These are phyloP conservation scores for Stomatorhinus walkeri DNA, from an alignment of 2,797 vertebrate genomes.

Conservation along the genomic window DNA sequence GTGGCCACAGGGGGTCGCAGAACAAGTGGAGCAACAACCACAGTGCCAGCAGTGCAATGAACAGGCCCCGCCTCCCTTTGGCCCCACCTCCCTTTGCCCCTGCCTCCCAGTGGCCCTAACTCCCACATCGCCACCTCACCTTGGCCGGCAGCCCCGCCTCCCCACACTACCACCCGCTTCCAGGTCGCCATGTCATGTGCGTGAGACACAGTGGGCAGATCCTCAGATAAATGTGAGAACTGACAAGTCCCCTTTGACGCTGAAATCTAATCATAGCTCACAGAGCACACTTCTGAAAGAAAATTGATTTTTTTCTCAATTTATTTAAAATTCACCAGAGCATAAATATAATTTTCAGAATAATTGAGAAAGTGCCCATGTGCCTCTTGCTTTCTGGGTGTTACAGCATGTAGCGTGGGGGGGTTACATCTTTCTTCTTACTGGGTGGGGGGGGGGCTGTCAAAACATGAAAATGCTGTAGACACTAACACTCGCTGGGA, in stretches of 20 bases:
- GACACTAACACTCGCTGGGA: background rate
- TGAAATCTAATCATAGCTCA: conserved; percentile 21
- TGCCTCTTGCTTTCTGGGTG: background rate
- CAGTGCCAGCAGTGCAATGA: background rate
- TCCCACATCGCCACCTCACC: background rate
- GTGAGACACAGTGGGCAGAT: background rate
- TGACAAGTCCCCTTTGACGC: conserved; percentile 11
- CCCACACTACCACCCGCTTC: background rate
- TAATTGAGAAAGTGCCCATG: conserved; percentile 16
- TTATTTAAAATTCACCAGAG: conserved; percentile 22
- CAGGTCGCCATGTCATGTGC: background rate
- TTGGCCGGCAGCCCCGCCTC: background rate
- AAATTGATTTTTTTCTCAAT: conserved; percentile 23
- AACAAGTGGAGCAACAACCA: background rate
- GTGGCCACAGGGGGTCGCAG: background rate
- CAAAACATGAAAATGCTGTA: background rate
- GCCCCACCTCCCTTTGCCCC: background rate
- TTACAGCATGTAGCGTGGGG: background rate
- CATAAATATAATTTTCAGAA: conserved; percentile 21
- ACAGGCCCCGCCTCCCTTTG: background rate
- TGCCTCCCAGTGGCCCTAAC: background rate
- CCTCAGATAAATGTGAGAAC: conserved; percentile 10
- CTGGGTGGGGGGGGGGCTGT: background rate
- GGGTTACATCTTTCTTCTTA: background rate
- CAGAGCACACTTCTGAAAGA: background rate